These are phyloP conservation scores for Agonum fuliginosum DNA, from an alignment of 2,888 invertebrate species.

Conservation along the genomic window DNA sequence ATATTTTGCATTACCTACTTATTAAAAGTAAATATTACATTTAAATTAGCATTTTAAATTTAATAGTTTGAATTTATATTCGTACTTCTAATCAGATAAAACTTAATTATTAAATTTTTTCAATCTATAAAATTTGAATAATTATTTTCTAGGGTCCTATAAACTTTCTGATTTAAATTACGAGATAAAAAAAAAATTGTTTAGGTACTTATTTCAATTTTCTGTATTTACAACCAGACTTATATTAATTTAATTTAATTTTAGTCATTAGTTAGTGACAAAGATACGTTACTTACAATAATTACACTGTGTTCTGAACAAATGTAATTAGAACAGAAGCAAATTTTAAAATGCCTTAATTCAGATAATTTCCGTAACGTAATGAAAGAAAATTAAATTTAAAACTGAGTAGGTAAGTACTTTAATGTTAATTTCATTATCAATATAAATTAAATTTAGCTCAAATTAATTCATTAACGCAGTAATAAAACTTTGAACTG, in stretches of 20 bases:
- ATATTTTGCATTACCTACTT: too few relatives aligned
- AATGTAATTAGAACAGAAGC: neutral
- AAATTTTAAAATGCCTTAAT: neutral
- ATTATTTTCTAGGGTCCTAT: too few relatives aligned
- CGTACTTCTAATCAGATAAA: too few relatives aligned
- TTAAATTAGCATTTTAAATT: too few relatives aligned
- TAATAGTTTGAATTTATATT: too few relatives aligned
- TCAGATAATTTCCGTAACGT: neutral
- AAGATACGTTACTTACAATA: neutral
- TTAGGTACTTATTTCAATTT: too few relatives aligned
- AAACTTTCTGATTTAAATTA: too few relatives aligned
- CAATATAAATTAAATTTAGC: slow-evolving; percentile 30
- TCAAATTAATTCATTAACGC: neutral
- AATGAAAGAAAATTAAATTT: slow-evolving; percentile 13
- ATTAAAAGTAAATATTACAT: too few relatives aligned
- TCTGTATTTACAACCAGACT: too few relatives aligned
- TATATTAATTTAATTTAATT: neutral
- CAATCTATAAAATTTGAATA: too few relatives aligned
- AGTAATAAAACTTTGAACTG: neutral
- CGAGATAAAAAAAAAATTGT: too few relatives aligned
- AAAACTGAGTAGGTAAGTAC: neutral
- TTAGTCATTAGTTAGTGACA: neutral
- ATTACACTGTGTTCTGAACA: neutral
- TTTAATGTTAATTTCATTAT: slow-evolving; percentile 39
- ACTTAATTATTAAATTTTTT: too few relatives aligned